A percentile compares a stretch with the other conserved stretches of the same genome.
phyloP scores from a whole-genome alignment of 2,797 vertebrate species.

The Galaxias olidus region DNA sequence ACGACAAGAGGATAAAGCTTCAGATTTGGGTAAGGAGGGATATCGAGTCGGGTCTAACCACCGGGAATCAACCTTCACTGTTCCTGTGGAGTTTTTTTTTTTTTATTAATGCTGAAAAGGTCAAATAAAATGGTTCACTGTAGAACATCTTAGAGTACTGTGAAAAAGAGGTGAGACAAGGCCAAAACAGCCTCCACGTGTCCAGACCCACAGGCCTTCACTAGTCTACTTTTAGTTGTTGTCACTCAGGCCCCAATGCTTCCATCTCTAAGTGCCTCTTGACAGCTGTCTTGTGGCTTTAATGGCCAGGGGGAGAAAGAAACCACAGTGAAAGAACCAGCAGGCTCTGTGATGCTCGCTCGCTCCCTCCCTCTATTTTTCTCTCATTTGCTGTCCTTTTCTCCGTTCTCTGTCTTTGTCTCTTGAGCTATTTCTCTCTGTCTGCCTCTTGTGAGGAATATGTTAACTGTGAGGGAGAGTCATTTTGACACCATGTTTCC shows the following conservation, averaged over 20 bases:
- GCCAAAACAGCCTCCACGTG: too few relatives aligned
- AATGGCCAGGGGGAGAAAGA: background rate
- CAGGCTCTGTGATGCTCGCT: background rate
- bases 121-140: too few relatives aligned
- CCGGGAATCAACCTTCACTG: too few relatives aligned
- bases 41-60: background rate
- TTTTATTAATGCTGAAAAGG: background rate
- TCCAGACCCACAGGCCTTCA: too few relatives aligned
- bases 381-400: background rate
- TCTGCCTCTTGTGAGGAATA: background rate
- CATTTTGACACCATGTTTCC: background rate
- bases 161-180: too few relatives aligned
- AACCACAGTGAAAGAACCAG: background rate
- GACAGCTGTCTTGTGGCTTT: constrained; percentile 6
- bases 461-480: background rate
- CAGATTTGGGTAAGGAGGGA: constrained; percentile 93
- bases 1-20: constrained; percentile 97
- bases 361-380: background rate
- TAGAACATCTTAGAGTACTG: too few relatives aligned
- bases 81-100: background rate
- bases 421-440: background rate
- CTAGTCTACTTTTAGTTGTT: constrained; percentile 5
- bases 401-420: background rate
- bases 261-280: constrained; percentile 9
- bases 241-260: constrained; percentile 2